Base-by-base conservation (phyloP, 2,888 invertebrate species). In the Melikaiella ostensackeni region DNA sequence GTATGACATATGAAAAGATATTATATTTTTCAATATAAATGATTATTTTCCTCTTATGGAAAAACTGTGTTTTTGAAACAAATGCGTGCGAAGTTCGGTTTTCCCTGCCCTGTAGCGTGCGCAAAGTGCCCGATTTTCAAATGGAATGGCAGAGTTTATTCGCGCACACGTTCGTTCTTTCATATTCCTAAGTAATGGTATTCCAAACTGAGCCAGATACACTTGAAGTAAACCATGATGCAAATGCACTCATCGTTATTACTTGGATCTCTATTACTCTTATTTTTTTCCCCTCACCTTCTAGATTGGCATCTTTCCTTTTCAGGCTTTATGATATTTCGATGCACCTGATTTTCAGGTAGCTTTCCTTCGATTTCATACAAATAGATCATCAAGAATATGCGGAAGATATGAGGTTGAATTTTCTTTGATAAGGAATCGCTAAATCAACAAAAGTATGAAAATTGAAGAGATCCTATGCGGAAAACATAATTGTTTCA, bases 371-470 rank as follows among this genome's bases (percentile, higher is more conserved):
- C 46, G 21, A 66, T 66, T 66, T 46, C 66, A 46, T 66, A 46
- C 66, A 66, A 46, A 46, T 66, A 19, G 24, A 42, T 27, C 46
- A 42, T 66, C 66, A 46, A 78, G 79, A 76, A 79, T 61, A 46
- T 66, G 9, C 66, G 42, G 75, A 61, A 66, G 74, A 77, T 79
- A 70, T 78, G 80, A 77, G 77, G 75, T 77, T 81, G 77, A 83
- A 79, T 80, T 81, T 81, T 77, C 81, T 82, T 83, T 80, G 83
- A 84, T 84, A 81, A 83, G 80, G 75, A 73, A 55, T 76, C 74
- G 70, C 62, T 61, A 76, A 79, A 79, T 79, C 75, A 74, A 59
- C 66, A 74, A 70, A 63, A 19, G 27, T 46, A 46, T 19, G 27
- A 46, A 46, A 66, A 19, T 46, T 42, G 13, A 4, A 42, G 4